Evolutionary conservation across 2,113 vertebrate genomes (phyloP).

Genomic region (Eidolon helvum): DNA sequence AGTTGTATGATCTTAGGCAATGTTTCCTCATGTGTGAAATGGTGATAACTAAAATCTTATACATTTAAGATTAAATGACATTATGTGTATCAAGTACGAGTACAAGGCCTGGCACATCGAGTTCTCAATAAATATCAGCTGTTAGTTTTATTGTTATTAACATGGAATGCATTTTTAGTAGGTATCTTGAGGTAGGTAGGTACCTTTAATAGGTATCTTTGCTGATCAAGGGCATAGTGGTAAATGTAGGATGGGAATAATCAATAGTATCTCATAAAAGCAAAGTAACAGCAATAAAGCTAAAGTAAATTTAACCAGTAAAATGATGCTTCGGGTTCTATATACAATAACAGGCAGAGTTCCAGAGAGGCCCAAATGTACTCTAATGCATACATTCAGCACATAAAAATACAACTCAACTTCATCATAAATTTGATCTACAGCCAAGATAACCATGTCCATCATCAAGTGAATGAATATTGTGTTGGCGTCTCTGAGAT

Average conservation of each 20-base stretch:
- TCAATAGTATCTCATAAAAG: background rate
- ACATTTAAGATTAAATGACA: background rate
- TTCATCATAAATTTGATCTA: background rate
- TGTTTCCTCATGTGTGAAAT: background rate
- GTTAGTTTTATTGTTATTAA: background rate
- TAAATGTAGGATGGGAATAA: background rate
- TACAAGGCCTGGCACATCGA: background rate
- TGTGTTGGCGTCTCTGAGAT: background rate
- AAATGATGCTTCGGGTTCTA: background rate
- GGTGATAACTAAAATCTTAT: background rate
- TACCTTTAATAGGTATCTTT: background rate
- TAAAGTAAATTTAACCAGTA: conserved; percentile 25
- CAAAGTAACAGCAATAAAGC: conserved; percentile 29
- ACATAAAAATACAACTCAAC: background rate
- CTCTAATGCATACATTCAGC: background rate
- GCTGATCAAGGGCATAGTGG: background rate
- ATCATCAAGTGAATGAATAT: background rate
- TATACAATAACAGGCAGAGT: background rate
- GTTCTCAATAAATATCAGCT: background rate
- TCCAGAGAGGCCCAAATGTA: background rate
- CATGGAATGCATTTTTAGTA: background rate
- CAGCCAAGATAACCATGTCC: background rate
- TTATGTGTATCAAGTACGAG: background rate
- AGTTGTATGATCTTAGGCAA: background rate
- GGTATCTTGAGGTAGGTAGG: background rate